Base-by-base conservation (phyloP, 2,888 invertebrate species). In the Lepetodrilus schrolli region DNA sequence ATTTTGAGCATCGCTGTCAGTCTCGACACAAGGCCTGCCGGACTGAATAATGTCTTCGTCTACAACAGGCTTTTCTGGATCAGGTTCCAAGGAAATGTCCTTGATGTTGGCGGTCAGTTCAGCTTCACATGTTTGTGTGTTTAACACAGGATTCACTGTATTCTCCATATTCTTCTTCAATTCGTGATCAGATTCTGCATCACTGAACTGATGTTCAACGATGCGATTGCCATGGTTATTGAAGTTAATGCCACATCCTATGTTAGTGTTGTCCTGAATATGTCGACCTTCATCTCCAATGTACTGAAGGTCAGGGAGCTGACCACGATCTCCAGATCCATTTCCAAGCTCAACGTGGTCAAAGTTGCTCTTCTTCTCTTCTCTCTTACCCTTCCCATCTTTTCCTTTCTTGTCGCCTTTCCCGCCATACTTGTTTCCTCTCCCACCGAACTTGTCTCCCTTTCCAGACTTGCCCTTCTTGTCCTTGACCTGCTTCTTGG, bases 371-470 rank as follows among this genome's bases (percentile, higher is more conserved):
- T 49, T 69, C 21, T 34, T 1, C n/a, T 26, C 13, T 69, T 70
- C 10, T 4, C 66, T 13, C 36, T 73, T 70, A 21, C 66, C 47
- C 49, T 58, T 74, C 38, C 26, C 69, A 77, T 77, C 68, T 75
- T 78, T 50, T 20, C 71, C 50, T 65, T 72, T 65, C 34, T 71
- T 77, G 58, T 81, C 36, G 36, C 74, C 66, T 73, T 81, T 74
- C 38, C 75, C 71, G 34, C 36, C 50, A 30, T 72, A 74, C 26
- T n/a, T n/a, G n/a, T 75, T 75, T 68, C 70, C 30, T 38, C 51
- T 66, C 3, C 47, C 68, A 13, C 50, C 26, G 20, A 72, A 72
- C 37, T 70, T 69, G 20, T 69, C 49, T 70, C 68, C 76, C 30
- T 74, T 74, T 8, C 49, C 66, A 70, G 70, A 38, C 30, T 74